These are phyloP conservation scores for Plemyria rubiginata DNA, from an alignment of 2,888 invertebrate species.

Conservation along the genomic window DNA sequence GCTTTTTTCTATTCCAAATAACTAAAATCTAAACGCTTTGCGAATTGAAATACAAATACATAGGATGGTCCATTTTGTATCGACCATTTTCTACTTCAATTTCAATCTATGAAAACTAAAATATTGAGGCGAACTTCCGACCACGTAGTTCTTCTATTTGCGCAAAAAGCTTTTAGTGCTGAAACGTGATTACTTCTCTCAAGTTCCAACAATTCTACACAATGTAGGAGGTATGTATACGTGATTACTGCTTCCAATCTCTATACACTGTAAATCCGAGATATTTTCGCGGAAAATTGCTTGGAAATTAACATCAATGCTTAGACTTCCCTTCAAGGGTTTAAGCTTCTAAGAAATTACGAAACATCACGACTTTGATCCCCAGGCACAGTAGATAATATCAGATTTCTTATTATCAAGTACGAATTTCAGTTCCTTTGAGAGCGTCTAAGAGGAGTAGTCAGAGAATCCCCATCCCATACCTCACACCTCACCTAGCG, in stretches of 20 bases:
- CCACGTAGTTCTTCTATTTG: slow-evolving; percentile 10
- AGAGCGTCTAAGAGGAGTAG: no score
- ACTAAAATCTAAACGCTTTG: no score
- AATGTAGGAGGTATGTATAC: slow-evolving; percentile 2
- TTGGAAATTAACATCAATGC: neutral
- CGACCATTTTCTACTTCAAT: slow-evolving; percentile 2
- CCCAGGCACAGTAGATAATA: no score
- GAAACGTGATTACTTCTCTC: slow-evolving; percentile 9
- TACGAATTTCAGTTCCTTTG: no score
- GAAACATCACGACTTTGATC: no score
- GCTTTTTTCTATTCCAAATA: no score
- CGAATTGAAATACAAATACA: neutral
- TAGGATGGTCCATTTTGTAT: slow-evolving; percentile 2
- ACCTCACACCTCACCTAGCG: no score
- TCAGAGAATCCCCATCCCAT: no score
- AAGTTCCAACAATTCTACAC: slow-evolving; percentile 1
- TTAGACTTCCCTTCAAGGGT: no score
- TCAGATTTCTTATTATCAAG: no score
- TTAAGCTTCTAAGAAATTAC: neutral
- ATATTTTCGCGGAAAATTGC: neutral
- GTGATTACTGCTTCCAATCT: neutral
- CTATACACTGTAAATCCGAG: neutral
- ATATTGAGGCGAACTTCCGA: slow-evolving; percentile 2
- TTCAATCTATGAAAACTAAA: slow-evolving; percentile 6
- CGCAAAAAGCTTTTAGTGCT: slow-evolving; percentile 9